phyloP scores from a whole-genome alignment of 2,888 invertebrate genomes.

The Epistrophe eligans region DNA sequence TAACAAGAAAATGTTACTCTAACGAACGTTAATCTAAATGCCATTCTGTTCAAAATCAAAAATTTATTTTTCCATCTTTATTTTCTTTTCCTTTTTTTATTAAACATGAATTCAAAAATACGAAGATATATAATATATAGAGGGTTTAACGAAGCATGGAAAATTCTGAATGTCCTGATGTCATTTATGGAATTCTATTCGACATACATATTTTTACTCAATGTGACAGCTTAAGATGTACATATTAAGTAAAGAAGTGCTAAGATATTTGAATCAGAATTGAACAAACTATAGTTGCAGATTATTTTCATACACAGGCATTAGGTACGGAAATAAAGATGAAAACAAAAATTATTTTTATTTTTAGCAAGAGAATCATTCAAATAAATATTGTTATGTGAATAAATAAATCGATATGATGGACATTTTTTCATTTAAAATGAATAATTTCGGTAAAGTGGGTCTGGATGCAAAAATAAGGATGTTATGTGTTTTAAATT shows the following conservation, averaged over 20 bases:
- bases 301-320: too few species aligned
- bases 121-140: background rate
- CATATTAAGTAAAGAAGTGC: background rate
- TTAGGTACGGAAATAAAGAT: too few species aligned
- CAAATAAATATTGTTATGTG: too few species aligned
- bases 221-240: too few species aligned
- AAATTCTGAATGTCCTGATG: background rate
- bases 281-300: background rate
- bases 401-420: too few species aligned
- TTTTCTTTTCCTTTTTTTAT: background rate
- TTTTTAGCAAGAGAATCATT: too few species aligned
- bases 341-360: too few species aligned
- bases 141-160: background rate
- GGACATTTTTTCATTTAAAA: too few species aligned
- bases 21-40: background rate
- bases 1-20: background rate
- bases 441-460: too few species aligned
- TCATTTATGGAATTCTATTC: background rate
- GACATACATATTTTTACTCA: background rate
- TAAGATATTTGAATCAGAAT: background rate
- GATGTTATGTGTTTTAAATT: too few species aligned
- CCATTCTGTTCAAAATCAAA: background rate
- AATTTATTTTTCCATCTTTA: background rate
- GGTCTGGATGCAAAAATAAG: too few species aligned
- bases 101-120: background rate